phyloP scores from a whole-genome alignment of 2,888 invertebrate species.

The Lithophane socia region DNA sequence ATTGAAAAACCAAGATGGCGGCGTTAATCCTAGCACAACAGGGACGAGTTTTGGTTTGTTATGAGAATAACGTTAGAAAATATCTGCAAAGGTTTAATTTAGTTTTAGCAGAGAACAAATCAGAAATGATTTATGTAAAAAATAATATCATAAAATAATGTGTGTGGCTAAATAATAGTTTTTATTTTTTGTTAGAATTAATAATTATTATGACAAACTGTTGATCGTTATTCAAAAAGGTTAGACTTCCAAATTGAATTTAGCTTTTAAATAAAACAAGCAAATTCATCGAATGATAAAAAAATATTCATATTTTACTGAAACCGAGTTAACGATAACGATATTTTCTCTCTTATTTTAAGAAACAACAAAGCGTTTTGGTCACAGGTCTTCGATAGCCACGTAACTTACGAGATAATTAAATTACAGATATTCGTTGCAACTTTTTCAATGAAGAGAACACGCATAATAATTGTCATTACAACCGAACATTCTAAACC shows the following conservation, averaged over 20 bases:
- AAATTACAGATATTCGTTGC: too few relatives aligned
- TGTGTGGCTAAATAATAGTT: not conserved
- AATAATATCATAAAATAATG: too few relatives aligned
- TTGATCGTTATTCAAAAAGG: not conserved
- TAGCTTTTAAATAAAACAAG: not conserved
- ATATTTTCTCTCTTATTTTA: not conserved
- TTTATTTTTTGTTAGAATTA: not conserved
- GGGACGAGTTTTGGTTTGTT: too few relatives aligned
- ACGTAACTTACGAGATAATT: too few relatives aligned
- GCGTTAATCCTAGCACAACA: too few relatives aligned
- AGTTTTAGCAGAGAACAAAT: not conserved
- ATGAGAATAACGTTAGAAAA: not conserved
- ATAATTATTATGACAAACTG: not conserved
- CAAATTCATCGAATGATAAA: not conserved
- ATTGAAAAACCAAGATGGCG: too few relatives aligned
- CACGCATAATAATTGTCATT: too few relatives aligned
- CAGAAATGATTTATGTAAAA: too few relatives aligned
- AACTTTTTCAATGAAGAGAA: too few relatives aligned
- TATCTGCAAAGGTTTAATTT: not conserved
- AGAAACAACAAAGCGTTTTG: not conserved
- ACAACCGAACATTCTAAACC: not conserved
- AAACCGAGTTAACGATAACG: not conserved
- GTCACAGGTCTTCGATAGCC: not conserved
- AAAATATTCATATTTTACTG: not conserved
- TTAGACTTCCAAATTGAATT: not conserved